These are phyloP conservation scores for Tethea ocularis DNA, from an alignment of 2,888 invertebrate species.

Conservation along the genomic window DNA sequence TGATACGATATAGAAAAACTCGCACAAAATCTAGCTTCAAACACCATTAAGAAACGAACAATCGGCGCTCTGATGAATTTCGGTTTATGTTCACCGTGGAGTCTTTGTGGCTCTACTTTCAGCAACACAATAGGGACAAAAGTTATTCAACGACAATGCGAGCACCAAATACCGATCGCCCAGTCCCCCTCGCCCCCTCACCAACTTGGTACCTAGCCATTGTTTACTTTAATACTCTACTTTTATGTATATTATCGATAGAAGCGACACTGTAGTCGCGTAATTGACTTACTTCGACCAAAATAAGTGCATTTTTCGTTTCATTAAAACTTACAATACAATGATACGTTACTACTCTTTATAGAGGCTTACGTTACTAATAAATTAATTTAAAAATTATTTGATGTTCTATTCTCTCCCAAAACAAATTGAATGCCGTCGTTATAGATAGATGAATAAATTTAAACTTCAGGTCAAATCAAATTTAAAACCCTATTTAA, in stretches of 20 bases:
- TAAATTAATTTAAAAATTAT: too few relatives aligned
- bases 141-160: constrained; percentile 84
- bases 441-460: too few relatives aligned
- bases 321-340: too few relatives aligned
- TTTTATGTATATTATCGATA: constrained; percentile 77
- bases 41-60: constrained; percentile 77
- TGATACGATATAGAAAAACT: constrained; percentile 26
- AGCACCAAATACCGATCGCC: constrained; percentile 84
- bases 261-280: constrained; percentile 60
- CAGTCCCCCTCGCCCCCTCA: constrained; percentile 56
- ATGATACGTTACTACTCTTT: too few relatives aligned
- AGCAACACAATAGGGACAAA: constrained; percentile 84
- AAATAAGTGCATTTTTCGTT: too few relatives aligned
- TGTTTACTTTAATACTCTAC: constrained; percentile 81
- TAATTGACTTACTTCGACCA: constrained; percentile 51
- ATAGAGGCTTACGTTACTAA: too few relatives aligned
- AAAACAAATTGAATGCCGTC: too few relatives aligned
- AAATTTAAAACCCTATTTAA: too few relatives aligned
- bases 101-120: constrained; percentile 83
- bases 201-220: constrained; percentile 67
- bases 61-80: constrained; percentile 81
- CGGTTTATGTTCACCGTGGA: constrained; percentile 79
- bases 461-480: too few relatives aligned
- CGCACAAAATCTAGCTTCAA: constrained; percentile 56
- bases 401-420: too few relatives aligned